Conservation (phyloP, 37 sponge, comb jelly and placozoan genomes). For the Halichondria panicea region DNA sequence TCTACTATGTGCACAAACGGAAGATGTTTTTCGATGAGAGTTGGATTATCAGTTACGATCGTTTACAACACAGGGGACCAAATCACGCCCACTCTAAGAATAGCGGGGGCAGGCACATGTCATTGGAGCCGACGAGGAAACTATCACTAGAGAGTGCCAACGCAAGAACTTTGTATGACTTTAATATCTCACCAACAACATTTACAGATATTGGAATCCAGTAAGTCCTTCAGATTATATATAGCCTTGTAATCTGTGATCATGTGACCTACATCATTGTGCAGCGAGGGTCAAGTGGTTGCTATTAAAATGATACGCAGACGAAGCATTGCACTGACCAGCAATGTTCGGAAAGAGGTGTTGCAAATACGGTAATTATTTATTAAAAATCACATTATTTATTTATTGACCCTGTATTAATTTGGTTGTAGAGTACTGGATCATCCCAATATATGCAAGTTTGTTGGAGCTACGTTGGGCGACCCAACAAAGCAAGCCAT, state of each 20-base stretch:
- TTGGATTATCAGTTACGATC: conserved; percentile 78
- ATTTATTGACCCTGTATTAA: too few species aligned
- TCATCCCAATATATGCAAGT: conserved; percentile 88
- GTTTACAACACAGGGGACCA: background rate
- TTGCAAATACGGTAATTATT: conserved; percentile 69
- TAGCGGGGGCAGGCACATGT: too few species aligned
- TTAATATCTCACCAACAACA: conserved; percentile 29
- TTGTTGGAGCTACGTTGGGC: conserved; percentile 74
- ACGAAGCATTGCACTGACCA: conserved; percentile 39
- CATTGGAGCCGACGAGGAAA: background rate
- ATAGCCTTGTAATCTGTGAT: background rate
- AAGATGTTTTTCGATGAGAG: conserved; percentile 85
- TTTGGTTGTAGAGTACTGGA: conserved; percentile 65
- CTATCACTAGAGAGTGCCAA: conserved; percentile 1
- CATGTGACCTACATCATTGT: background rate
- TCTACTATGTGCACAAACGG: conserved; percentile 53
- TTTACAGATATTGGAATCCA: conserved; percentile 72
- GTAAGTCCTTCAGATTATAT: conserved; percentile 14
- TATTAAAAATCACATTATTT: background rate
- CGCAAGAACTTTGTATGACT: conserved; percentile 14
- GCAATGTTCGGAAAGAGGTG: conserved; percentile 70
- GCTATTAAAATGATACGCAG: conserved; percentile 74
- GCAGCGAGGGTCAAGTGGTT: conserved; percentile 79
- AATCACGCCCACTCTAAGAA: too few species aligned
- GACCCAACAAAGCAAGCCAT: conserved; percentile 49